Percentiles rank a stretch among this genome's conserved stretches.
Evolutionary conservation across 1,140 invertebrate genomes (phyloP).

Genomic region (Parapsyche elsis): DNA sequence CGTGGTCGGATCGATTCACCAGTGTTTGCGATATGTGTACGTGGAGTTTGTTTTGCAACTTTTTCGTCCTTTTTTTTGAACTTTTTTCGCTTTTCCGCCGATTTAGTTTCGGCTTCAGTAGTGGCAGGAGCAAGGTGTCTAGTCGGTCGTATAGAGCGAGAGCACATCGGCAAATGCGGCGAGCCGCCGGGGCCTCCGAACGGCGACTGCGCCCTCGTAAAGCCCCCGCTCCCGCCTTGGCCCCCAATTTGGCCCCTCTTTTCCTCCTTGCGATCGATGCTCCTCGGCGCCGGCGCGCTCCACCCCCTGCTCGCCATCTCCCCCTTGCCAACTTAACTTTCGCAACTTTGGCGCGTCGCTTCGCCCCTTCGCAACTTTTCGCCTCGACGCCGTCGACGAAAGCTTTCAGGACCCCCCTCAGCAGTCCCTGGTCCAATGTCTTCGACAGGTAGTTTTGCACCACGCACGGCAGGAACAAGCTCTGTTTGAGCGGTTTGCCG

Average conservation of each 20-base stretch:
- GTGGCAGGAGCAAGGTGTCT: background rate
- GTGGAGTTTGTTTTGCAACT: background rate
- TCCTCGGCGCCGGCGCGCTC: conserved; percentile 37
- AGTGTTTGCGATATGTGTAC: background rate
- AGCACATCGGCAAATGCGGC: conserved; percentile 22
- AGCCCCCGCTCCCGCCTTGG: background rate
- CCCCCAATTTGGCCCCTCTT: background rate
- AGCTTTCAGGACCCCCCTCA: background rate
- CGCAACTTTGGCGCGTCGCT: conserved; percentile 32
- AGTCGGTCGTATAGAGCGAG: conserved; percentile 10
- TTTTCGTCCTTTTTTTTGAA: conserved; percentile 5
- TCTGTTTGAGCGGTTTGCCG: conserved; percentile 17
- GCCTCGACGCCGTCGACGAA: background rate
- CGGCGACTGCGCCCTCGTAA: conserved; percentile 8
- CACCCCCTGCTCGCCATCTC: background rate
- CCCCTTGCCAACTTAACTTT: conserved; percentile 14
- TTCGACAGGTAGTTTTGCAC: conserved; percentile 10
- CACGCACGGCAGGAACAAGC: conserved; percentile 19
- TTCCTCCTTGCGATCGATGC: conserved; percentile 38
- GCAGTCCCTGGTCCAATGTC: background rate
- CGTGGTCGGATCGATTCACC: background rate
- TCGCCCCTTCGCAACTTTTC: background rate
- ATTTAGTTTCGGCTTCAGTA: background rate
- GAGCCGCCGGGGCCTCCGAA: conserved; percentile 19
- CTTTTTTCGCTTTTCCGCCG: background rate